Percentiles rank a stretch among this genome's conserved stretches.
Evolutionary conservation across 2,113 vertebrate species (phyloP).

Genomic region (Varanus salvator): DNA sequence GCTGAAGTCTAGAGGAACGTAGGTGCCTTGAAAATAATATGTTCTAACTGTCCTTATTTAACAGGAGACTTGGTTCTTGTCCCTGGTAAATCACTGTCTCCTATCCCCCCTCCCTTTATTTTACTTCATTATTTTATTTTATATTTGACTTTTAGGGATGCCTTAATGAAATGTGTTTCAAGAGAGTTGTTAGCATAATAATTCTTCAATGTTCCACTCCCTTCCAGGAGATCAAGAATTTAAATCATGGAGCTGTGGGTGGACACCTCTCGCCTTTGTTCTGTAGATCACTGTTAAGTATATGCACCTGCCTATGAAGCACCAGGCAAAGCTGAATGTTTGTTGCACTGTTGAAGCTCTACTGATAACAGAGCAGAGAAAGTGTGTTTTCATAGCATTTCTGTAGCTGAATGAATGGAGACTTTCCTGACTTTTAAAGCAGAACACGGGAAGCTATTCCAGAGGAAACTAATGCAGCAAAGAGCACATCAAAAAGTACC

Average conservation of each 20-base stretch:
- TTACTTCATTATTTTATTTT: no score
- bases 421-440: background rate
- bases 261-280: background rate
- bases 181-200: no score
- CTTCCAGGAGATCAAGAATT: no score
- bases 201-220: no score
- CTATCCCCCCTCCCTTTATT: no score
- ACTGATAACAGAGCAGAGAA: background rate
- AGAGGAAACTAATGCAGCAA: background rate
- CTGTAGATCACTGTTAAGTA: no score
- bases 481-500: background rate
- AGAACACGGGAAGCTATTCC: background rate
- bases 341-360: background rate
- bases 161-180: no score
- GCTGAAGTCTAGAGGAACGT: background rate
- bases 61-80: no score
- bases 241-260: background rate
- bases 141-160: no score
- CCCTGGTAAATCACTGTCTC: no score
- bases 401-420: background rate
- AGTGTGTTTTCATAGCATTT: background rate
- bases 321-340: background rate
- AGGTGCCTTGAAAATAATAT: no score
- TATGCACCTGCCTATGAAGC: background rate
- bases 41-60: background rate